phyloP scores from a whole-genome alignment of 2,797 vertebrate species.

The Callimico goeldii region DNA sequence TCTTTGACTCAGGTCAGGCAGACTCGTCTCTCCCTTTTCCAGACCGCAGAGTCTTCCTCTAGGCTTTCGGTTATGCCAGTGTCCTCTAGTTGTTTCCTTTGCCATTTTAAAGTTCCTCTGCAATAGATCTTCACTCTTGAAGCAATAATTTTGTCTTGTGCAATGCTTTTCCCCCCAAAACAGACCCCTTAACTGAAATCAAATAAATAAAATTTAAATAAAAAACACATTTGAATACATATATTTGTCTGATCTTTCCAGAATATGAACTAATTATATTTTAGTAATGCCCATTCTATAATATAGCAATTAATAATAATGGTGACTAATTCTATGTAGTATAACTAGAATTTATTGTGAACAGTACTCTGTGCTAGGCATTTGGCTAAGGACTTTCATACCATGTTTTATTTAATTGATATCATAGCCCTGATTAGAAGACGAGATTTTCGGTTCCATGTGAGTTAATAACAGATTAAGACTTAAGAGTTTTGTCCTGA shows the following conservation, averaged over 20 bases:
- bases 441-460: neutral
- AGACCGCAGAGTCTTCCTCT: neutral
- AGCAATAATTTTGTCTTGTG: neutral
- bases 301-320: neutral
- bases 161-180: neutral
- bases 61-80: neutral
- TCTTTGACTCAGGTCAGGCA: neutral
- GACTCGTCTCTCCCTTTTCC: neutral
- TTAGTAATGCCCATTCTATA: neutral
- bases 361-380: neutral
- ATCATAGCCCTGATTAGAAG: neutral
- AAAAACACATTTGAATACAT: neutral
- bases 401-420: neutral
- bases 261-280: neutral
- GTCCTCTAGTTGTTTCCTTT: neutral
- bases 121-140: neutral
- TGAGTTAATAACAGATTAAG: conserved; percentile 4
- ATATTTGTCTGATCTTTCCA: neutral
- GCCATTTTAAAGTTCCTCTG: neutral
- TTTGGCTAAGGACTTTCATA: neutral
- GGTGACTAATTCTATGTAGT: neutral
- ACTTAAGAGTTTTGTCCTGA: neutral
- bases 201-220: neutral
- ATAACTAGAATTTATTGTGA: neutral
- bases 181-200: neutral